A percentile compares a stretch with the other conserved stretches of the same genome.
Evolutionary conservation across 1,140 invertebrate species (phyloP).

Genomic region (Pararge aegeria): DNA sequence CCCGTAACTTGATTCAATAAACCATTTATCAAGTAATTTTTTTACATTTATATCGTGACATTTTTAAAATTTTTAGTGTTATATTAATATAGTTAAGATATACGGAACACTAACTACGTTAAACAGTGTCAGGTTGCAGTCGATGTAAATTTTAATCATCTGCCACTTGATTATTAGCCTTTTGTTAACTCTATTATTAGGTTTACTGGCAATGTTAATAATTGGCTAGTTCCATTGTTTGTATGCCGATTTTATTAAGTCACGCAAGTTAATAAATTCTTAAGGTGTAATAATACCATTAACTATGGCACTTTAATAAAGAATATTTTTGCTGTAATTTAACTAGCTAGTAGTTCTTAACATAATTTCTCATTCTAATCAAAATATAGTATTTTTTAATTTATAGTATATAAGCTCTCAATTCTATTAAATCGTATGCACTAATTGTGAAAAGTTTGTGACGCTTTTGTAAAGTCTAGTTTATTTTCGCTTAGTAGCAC

Average conservation of each 20-base stretch:
- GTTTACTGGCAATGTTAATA: slow-evolving; percentile 11
- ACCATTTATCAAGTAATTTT: too few relatives aligned
- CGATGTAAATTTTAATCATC: slow-evolving; percentile 29
- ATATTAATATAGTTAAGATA: too few relatives aligned
- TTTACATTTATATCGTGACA: too few relatives aligned
- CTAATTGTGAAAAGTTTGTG: too few relatives aligned
- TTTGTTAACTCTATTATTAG: slow-evolving; percentile 22
- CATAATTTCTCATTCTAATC: too few relatives aligned
- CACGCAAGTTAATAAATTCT: slow-evolving; percentile 15
- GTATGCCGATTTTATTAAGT: slow-evolving; percentile 9
- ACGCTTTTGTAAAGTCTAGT: too few relatives aligned
- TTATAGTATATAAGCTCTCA: too few relatives aligned
- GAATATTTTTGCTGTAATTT: not conserved
- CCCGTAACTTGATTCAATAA: too few relatives aligned
- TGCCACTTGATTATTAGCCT: slow-evolving; percentile 16
- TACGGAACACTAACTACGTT: not conserved
- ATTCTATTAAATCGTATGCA: too few relatives aligned
- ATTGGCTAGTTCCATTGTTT: slow-evolving; percentile 25
- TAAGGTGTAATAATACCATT: slow-evolving; percentile 5
- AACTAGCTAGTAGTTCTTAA: not conserved
- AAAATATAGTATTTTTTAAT: too few relatives aligned
- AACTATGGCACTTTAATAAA: not conserved
- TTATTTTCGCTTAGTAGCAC: too few relatives aligned
- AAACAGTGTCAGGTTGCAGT: not conserved
- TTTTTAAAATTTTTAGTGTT: too few relatives aligned